These are phyloP conservation scores for Hyles lineata DNA, from an alignment of 2,888 invertebrate genomes.

Conservation along the genomic window DNA sequence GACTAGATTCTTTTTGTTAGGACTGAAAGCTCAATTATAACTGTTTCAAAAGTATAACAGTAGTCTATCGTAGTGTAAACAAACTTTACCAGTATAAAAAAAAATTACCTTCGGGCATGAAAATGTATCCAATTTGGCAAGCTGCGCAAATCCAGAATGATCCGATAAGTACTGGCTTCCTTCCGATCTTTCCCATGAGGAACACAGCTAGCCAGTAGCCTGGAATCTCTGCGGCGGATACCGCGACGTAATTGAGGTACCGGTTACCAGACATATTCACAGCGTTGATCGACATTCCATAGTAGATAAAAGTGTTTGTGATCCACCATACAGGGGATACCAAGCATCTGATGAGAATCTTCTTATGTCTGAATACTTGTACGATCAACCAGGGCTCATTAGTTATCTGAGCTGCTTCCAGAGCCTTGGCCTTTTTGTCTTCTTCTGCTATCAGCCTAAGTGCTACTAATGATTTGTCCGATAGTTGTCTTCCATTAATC, in stretches of 20 bases:
- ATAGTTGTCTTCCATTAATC: conserved; percentile 85
- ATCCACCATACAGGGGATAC: conserved; percentile 87
- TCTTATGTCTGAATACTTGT: conserved; percentile 62
- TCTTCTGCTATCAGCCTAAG: conserved; percentile 68
- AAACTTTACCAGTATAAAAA: neutral
- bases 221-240: conserved; percentile 88
- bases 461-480: conserved; percentile 78
- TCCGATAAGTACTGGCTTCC: conserved; percentile 86
- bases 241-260: conserved; percentile 88
- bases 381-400: conserved; percentile 68
- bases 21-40: too few relatives aligned
- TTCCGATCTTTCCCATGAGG: conserved; percentile 86
- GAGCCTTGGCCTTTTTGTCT: conserved; percentile 52
- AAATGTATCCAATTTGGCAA: conserved; percentile 86
- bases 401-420: neutral
- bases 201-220: conserved; percentile 87
- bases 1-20: too few relatives aligned
- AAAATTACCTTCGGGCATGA: conserved; percentile 81
- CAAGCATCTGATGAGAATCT: conserved; percentile 62
- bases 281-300: conserved; percentile 88
- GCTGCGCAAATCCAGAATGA: conserved; percentile 87
- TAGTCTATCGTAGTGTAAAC: too few relatives aligned
- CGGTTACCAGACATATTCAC: conserved; percentile 87
- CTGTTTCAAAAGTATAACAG: too few relatives aligned
- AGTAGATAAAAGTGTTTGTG: conserved; percentile 88